A percentile compares a stretch with the other conserved stretches of the same genome.
Conservation (phyloP, 2,113 vertebrate genomes). For the Lepus europaeus region DNA sequence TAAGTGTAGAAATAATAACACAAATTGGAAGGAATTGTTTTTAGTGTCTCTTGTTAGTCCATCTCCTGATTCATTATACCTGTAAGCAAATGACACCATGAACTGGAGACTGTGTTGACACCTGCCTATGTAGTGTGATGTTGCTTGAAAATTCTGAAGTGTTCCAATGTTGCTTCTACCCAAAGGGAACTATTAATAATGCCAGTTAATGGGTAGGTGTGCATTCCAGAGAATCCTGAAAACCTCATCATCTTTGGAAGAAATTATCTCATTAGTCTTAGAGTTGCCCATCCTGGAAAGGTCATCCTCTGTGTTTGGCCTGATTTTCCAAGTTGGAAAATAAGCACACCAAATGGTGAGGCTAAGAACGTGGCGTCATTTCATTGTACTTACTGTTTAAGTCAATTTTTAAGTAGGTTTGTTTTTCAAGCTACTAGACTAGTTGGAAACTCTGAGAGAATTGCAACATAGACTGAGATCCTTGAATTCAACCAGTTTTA, state of each 20-base stretch:
- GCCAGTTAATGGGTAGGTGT: slow-evolving; percentile 19
- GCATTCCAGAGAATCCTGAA: slow-evolving; percentile 77
- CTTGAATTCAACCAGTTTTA: background rate
- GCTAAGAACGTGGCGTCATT: slow-evolving; percentile 65
- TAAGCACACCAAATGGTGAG: slow-evolving; percentile 58
- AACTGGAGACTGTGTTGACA: slow-evolving; percentile 12
- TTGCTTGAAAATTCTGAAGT: slow-evolving; percentile 58
- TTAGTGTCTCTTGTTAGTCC: background rate
- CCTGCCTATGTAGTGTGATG: background rate
- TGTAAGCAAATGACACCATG: background rate
- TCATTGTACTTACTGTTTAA: slow-evolving; percentile 56
- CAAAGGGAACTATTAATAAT: slow-evolving; percentile 49
- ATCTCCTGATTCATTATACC: background rate
- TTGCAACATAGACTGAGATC: slow-evolving; percentile 10
- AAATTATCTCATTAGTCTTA: slow-evolving; percentile 70
- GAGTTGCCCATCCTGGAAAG: slow-evolving; percentile 44
- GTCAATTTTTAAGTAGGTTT: slow-evolving; percentile 72
- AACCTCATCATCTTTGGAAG: slow-evolving; percentile 68
- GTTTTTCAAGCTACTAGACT: slow-evolving; percentile 51
- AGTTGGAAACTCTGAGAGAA: slow-evolving; percentile 45
- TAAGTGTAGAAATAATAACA: background rate
- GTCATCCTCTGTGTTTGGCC: background rate
- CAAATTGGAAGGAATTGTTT: background rate
- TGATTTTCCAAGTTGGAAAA: slow-evolving; percentile 69
- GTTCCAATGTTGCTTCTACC: slow-evolving; percentile 38